Conservation (phyloP, 2,888 invertebrate genomes). For the Tenodera sinensis region DNA sequence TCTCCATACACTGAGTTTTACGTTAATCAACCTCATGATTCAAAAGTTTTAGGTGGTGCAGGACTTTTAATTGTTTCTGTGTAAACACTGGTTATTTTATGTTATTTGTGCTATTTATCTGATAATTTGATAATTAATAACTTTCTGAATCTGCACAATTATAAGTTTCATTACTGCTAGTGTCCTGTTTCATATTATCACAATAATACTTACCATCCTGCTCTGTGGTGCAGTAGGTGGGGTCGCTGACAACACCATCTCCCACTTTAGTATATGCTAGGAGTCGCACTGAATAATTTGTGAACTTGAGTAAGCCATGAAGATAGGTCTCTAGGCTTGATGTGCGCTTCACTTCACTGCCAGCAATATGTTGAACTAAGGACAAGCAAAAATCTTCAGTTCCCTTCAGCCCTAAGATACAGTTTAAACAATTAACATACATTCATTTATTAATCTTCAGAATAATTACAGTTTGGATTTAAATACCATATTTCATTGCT, state of each 20-base stretch:
- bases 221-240: slow-evolving; percentile 45
- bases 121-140: too few relatives aligned
- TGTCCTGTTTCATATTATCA: too few relatives aligned
- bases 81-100: too few relatives aligned
- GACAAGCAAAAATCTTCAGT: not conserved
- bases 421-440: not conserved
- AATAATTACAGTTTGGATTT: not conserved
- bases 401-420: not conserved
- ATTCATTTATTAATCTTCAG: not conserved
- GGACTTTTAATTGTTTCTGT: too few relatives aligned
- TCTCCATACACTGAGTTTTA: too few relatives aligned
- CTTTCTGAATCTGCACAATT: too few relatives aligned
- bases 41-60: too few relatives aligned
- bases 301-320: slow-evolving; percentile 44
- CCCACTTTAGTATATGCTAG: slow-evolving; percentile 48
- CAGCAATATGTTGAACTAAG: not conserved
- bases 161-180: too few relatives aligned
- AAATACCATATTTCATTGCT: too few relatives aligned
- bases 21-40: too few relatives aligned
- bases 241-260: slow-evolving; percentile 45
- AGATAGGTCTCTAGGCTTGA: slow-evolving; percentile 37
- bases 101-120: too few relatives aligned
- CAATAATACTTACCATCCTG: slow-evolving; percentile 43
- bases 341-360: slow-evolving; percentile 36
- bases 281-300: slow-evolving; percentile 49